phyloP scores from a whole-genome alignment of 2,888 invertebrate species.

The Tachina fera region DNA sequence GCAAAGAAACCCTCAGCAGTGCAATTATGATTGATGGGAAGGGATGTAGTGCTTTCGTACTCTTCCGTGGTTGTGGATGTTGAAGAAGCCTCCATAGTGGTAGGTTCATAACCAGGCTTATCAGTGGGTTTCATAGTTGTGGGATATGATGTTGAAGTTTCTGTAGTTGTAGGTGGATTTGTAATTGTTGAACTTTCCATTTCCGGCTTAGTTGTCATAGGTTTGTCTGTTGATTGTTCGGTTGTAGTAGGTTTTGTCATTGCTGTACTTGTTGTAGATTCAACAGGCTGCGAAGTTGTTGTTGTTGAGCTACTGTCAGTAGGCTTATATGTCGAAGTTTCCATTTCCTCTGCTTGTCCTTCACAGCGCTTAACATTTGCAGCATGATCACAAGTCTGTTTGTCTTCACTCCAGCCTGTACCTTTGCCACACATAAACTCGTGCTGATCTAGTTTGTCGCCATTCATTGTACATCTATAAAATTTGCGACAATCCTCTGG shows the following conservation, averaged over 20 bases:
- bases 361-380: conserved; percentile 79
- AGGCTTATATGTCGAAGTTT: conserved; percentile 43
- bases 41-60: conserved; percentile 71
- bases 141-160: conserved; percentile 43
- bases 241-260: conserved; percentile 36
- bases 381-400: conserved; percentile 86
- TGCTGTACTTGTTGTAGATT: not conserved
- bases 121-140: conserved; percentile 59
- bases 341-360: conserved; percentile 73
- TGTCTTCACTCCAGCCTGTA: conserved; percentile 87
- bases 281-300: conserved; percentile 5
- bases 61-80: conserved; percentile 68
- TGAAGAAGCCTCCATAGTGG: conserved; percentile 57
- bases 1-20: conserved; percentile 83
- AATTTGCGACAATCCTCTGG: conserved; percentile 85
- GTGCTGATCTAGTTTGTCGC: conserved; percentile 79
- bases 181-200: not conserved
- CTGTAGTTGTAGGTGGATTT: conserved; percentile 7
- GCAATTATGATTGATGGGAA: conserved; percentile 79
- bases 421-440: conserved; percentile 87
- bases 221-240: conserved; percentile 46
- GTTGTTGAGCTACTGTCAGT: conserved; percentile 42
- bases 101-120: conserved; percentile 71
- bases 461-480: conserved; percentile 85
- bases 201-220: conserved; percentile 28